A percentile compares a stretch with the other conserved stretches of the same genome.
These are phyloP conservation scores for Fabriciana adippe DNA, from an alignment of 2,888 invertebrate species.

Conservation along the genomic window DNA sequence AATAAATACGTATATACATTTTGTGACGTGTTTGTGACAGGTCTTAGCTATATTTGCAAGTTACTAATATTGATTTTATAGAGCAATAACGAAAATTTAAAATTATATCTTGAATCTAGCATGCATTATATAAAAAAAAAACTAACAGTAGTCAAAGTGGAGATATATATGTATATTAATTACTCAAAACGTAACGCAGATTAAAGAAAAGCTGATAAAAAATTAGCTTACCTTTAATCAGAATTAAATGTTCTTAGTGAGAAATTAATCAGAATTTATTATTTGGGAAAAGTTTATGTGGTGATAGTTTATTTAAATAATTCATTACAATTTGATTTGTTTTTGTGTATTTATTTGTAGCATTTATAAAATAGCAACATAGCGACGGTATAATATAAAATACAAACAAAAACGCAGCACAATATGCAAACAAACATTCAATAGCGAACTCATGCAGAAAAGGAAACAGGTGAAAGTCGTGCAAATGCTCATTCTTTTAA, in stretches of 20 bases:
- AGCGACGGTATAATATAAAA: not conserved
- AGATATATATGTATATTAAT: no score
- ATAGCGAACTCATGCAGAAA: constrained; percentile 18
- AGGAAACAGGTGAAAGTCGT: constrained; percentile 43
- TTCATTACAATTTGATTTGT: no score
- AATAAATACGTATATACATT: not conserved
- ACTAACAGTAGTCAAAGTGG: no score
- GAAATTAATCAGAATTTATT: no score
- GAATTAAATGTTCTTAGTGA: no score
- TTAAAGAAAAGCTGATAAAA: no score
- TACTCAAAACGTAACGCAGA: no score
- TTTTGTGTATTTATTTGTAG: not conserved
- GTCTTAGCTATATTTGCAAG: not conserved
- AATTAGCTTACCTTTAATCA: no score
- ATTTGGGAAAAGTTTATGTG: not conserved
- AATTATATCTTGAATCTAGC: not conserved
- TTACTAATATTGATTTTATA: not conserved
- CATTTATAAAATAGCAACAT: not conserved
- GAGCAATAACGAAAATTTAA: not conserved
- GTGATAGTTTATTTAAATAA: not conserved
- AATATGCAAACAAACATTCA: constrained; percentile 28
- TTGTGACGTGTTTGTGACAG: not conserved
- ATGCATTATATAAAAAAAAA: not conserved
- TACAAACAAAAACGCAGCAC: constrained; percentile 14
- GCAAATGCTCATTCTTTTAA: constrained; percentile 55